Conservation (phyloP, 2,113 vertebrate species). For the Hippocampus zosterae region DNA sequence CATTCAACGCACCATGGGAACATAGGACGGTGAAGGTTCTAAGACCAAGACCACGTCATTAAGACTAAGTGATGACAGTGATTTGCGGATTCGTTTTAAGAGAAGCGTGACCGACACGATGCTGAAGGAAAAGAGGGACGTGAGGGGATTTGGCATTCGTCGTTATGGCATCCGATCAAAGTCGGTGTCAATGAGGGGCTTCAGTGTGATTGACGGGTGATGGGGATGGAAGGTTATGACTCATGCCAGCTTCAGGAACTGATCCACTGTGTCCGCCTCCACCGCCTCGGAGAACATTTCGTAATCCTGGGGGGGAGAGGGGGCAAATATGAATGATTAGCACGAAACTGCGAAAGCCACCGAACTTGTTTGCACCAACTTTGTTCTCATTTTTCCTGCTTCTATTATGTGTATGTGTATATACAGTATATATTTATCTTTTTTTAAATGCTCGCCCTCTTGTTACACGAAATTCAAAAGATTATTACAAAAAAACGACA, state of each 20-base stretch:
- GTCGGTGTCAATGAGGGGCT: constrained; percentile 55
- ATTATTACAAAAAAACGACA: no score
- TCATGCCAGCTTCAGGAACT: constrained; percentile 94
- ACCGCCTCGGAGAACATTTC: constrained; percentile 89
- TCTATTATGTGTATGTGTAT: no score
- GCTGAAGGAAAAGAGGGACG: constrained; percentile 39
- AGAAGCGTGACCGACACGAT: constrained; percentile 40
- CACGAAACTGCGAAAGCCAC: background rate
- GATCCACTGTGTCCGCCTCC: constrained; percentile 84
- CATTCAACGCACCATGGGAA: constrained; percentile 31
- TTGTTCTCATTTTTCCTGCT: no score
- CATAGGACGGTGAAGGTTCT: constrained; percentile 47
- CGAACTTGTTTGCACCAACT: no score
- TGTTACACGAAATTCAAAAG: no score
- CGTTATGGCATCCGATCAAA: constrained; percentile 60
- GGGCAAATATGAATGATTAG: background rate
- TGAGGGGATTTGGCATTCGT: constrained; percentile 75
- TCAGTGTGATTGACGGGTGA: constrained; percentile 4
- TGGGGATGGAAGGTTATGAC: constrained; percentile 19
- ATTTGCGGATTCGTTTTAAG: constrained; percentile 44
- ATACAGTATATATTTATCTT: no score
- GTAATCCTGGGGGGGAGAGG: constrained; percentile 76
- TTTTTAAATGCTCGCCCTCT: no score
- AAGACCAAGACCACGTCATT: constrained; percentile 27
- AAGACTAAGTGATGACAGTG: constrained; percentile 43